Evolutionary conservation across 2,113 vertebrate genomes (phyloP).

Genomic region (Lophura nycthemera): DNA sequence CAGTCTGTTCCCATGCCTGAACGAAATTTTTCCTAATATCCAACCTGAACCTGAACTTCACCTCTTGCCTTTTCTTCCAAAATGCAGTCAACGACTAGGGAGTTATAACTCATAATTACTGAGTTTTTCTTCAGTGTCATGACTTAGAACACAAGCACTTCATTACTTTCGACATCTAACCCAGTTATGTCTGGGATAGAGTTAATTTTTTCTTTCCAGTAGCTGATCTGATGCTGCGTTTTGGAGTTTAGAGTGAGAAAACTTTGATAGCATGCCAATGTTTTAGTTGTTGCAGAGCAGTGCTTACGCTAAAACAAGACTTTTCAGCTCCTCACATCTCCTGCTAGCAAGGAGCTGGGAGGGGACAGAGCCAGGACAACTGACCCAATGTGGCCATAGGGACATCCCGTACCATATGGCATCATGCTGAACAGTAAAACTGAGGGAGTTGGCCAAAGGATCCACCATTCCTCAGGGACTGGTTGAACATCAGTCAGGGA

Average conservation of each 20-base stretch:
- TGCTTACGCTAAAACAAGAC: background rate
- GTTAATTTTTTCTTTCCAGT: background rate
- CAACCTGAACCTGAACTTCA: too few relatives aligned
- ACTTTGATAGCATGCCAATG: background rate
- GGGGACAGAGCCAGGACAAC: background rate
- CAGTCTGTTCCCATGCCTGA: background rate
- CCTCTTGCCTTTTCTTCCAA: too few relatives aligned
- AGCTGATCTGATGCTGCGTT: background rate
- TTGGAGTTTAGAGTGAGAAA: background rate
- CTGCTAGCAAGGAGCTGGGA: background rate
- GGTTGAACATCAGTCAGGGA: background rate
- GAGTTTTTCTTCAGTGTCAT: background rate
- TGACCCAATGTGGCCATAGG: background rate
- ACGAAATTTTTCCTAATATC: too few relatives aligned
- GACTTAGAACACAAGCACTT: background rate
- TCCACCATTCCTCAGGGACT: background rate
- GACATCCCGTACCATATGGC: background rate
- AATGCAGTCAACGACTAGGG: too few relatives aligned
- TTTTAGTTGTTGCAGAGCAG: background rate
- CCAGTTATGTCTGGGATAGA: background rate
- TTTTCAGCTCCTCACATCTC: background rate
- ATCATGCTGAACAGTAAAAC: background rate
- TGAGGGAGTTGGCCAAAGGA: background rate
- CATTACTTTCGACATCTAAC: background rate
- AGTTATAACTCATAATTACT: too few relatives aligned